A percentile compares a stretch with the other conserved stretches of the same genome.
Conservation (phyloP, 2,888 invertebrate species). For the Globia sparganii region DNA sequence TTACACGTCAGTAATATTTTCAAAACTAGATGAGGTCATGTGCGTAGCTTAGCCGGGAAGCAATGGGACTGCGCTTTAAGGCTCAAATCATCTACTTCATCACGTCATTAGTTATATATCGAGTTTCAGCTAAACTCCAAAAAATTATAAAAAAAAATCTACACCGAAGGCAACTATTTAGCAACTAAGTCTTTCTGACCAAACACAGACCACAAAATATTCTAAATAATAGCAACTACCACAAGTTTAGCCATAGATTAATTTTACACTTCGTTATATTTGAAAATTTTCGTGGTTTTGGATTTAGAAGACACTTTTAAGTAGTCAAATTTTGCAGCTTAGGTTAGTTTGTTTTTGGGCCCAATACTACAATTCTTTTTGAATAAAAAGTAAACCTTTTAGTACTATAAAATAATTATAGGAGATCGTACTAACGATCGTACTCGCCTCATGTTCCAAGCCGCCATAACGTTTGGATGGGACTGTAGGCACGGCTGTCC, state of each 20-base stretch:
- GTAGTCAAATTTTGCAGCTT: constrained; percentile 28
- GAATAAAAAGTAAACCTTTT: neutral
- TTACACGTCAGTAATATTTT: neutral
- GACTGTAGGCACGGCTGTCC: neutral
- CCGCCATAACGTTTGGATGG: neutral
- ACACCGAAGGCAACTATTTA: constrained; percentile 20
- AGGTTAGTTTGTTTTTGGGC: neutral
- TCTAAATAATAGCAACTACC: constrained; percentile 13
- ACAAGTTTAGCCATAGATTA: constrained; percentile 27
- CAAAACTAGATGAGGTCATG: neutral
- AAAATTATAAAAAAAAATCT: constrained; percentile 5
- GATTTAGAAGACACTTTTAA: constrained; percentile 15
- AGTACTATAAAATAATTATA: neutral
- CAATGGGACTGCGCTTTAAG: neutral
- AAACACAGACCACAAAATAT: constrained; percentile 42
- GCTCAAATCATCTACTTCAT: neutral
- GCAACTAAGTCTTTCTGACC: constrained; percentile 38
- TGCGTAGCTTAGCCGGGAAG: neutral
- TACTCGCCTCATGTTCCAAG: neutral
- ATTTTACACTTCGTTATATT: constrained; percentile 11
- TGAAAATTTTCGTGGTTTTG: neutral
- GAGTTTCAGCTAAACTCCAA: neutral
- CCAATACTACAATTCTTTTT: neutral
- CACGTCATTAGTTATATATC: neutral
- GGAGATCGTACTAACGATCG: neutral